Percentiles rank a stretch among this genome's conserved stretches.
phyloP scores from a whole-genome alignment of 2,113 vertebrate species.

The Sphaerodactylus townsendi region DNA sequence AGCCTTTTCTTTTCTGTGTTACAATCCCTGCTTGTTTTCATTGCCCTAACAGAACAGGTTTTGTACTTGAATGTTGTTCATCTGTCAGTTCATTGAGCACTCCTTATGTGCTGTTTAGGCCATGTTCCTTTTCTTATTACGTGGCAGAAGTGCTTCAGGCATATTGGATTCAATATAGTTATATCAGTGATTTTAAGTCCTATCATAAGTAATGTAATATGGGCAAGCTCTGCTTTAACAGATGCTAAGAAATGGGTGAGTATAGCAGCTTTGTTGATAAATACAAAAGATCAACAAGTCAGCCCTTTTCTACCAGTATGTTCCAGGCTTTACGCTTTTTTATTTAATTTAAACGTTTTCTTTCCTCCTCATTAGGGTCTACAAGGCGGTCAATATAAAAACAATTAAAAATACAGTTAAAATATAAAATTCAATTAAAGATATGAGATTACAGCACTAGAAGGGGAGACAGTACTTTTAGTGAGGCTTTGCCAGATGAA shows the following conservation, averaged over 20 bases:
- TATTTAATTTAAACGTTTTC: too few species aligned
- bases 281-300: neutral
- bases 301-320: too few species aligned
- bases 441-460: too few species aligned
- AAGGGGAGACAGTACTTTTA: too few species aligned
- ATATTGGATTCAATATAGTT: constrained; percentile 1
- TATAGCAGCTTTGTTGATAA: neutral
- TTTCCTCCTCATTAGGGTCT: too few species aligned
- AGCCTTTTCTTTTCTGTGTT: constrained; percentile 48
- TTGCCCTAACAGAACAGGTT: constrained; percentile 48
- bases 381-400: too few species aligned
- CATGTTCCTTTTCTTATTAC: neutral
- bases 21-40: constrained; percentile 43
- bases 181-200: neutral
- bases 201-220: neutral
- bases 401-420: too few species aligned
- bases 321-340: too few species aligned
- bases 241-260: neutral
- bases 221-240: neutral
- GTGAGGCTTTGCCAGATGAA: too few species aligned
- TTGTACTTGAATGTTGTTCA: constrained; percentile 51
- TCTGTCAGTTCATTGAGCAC: constrained; percentile 40
- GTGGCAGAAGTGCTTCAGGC: neutral
- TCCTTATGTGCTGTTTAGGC: constrained; percentile 15
- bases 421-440: too few species aligned